Base-by-base conservation (phyloP, 30 jellyfish, hydroid and myxozoan genomes). In the Aurelia aurita region DNA sequence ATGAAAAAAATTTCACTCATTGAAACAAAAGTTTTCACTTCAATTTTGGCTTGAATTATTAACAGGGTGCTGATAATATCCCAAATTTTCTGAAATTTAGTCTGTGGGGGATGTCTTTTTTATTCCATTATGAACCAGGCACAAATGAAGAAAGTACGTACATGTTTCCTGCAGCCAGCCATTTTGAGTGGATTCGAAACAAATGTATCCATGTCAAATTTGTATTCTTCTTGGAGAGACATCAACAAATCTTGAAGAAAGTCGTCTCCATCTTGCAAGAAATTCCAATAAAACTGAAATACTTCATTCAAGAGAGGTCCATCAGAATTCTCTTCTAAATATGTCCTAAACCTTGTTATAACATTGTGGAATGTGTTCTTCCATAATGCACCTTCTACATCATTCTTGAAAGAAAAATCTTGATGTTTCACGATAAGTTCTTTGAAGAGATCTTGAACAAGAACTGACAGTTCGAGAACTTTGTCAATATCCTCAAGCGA, bases 331-430 rank as follows among this genome's bases (percentile, higher is more conserved):
- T 85, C 79, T 25, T 85, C 86, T 3, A 85, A 2, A 6, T 67
- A 45, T 1, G 18, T 21, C 39, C 98, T 46, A 31, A 92, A 86
- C 28, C 66, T 65, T n/a, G 91, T 45, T 19, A 92, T 92, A 19
- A 87, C 68, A 70, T 87, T 92, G 72, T 92, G 98, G 74, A 86
- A 92, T 6, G 97, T 95, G 22, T 80, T 71, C 61, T 87, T 92
- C 98, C 98, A 92, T 16, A 92, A 78, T 3, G 92, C 80, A 54
- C 91, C 86, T 60, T 92, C 98, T 26, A 73, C 90, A 65, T 92
- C 98, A 70, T 72, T 58, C 45, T 67, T 80, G 59, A 86, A 92
- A 19, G 98, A 89, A 45, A 64, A 72, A 18, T 86, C 97, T 67
- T 79, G 96, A 62, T 86, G 90, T 55, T 64, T 69, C n/a, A 92